phyloP scores from a whole-genome alignment of 2,113 vertebrate species.

The Catagonus wagneri region DNA sequence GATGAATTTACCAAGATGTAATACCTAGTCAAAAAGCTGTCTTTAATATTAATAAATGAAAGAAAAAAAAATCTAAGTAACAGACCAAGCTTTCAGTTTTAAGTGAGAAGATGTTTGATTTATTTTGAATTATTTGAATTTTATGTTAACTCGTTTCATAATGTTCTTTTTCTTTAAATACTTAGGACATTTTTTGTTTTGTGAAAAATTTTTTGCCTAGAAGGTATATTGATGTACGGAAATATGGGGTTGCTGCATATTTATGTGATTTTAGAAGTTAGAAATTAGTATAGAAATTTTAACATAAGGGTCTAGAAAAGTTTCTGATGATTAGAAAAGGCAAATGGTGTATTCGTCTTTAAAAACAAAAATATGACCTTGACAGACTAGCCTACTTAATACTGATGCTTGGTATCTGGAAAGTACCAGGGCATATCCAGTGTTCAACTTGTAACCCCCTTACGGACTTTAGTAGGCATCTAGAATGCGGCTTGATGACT shows the following conservation, averaged over 20 bases:
- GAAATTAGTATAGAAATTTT: neutral
- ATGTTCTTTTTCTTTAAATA: constrained; percentile 8
- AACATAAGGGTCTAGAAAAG: neutral
- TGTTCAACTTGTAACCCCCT: neutral
- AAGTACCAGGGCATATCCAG: neutral
- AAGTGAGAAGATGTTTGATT: constrained; percentile 47
- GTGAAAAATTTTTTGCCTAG: neutral
- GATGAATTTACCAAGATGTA: constrained; percentile 25
- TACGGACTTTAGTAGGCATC: neutral
- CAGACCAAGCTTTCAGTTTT: neutral
- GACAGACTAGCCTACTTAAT: neutral
- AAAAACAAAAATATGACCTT: constrained; percentile 22
- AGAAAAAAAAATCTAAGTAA: neutral
- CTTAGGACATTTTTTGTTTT: neutral
- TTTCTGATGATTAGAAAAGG: constrained; percentile 16
- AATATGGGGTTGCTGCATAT: neutral
- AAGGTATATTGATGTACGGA: neutral
- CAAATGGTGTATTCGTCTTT: neutral
- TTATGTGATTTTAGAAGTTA: no score
- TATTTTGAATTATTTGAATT: neutral
- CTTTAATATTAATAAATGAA: constrained; percentile 27
- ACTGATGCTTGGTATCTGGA: neutral
- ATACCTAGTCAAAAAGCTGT: neutral
- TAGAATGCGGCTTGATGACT: neutral
- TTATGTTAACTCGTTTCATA: neutral